Percentiles rank a stretch among this genome's conserved stretches.
phyloP scores from a whole-genome alignment of 2,888 invertebrate genomes.

The Pomacea canaliculata region DNA sequence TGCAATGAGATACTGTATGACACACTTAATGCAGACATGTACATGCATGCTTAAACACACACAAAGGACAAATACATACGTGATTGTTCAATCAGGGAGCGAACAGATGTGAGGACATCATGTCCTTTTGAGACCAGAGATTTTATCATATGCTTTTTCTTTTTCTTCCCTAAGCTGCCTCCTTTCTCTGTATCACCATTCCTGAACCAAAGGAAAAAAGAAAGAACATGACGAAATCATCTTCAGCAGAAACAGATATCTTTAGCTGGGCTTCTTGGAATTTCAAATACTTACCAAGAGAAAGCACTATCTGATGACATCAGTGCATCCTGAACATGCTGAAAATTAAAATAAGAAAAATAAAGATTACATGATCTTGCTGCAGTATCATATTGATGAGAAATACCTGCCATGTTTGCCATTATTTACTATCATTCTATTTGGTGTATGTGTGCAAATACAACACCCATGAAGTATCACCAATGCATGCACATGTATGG shows the following conservation, averaged over 20 bases:
- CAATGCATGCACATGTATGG: no score
- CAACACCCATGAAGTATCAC: no score
- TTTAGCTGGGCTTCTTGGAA: background rate
- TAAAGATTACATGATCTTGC: conserved; percentile 8
- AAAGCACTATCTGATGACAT: conserved; percentile 3
- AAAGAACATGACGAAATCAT: background rate
- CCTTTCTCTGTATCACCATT: conserved; percentile 21
- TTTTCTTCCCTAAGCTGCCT: conserved; percentile 21
- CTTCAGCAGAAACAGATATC: background rate
- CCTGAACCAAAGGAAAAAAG: conserved; percentile 1
- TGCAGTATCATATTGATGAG: background rate
- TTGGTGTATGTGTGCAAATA: no score
- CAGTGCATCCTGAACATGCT: conserved; percentile 21
- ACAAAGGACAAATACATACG: conserved; percentile 49
- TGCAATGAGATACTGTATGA: background rate
- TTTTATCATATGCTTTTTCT: conserved; percentile 37
- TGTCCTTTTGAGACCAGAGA: conserved; percentile 54
- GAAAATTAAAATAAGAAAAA: background rate
- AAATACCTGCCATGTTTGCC: background rate
- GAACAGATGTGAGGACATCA: conserved; percentile 59
- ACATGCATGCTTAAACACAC: background rate
- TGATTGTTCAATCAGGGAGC: conserved; percentile 59
- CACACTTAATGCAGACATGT: background rate
- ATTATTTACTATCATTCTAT: background rate
- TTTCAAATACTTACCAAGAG: conserved; percentile 2